Conservation (phyloP, 2,113 vertebrate genomes). For the Camelus bactrianus region DNA sequence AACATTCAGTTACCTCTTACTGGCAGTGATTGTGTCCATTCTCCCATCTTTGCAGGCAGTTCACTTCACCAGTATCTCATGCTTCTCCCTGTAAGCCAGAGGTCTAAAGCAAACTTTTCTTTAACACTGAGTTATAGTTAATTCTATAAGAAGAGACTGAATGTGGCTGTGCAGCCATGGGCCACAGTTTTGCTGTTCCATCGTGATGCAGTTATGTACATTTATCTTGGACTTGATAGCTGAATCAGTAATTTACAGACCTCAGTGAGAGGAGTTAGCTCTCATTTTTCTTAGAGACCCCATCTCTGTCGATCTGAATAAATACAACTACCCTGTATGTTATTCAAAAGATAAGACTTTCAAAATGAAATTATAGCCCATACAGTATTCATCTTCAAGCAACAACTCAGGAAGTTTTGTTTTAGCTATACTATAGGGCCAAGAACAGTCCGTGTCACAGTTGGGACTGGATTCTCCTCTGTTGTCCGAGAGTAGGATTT, state of each 20-base stretch:
- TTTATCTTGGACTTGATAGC: background rate
- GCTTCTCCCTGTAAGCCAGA: background rate
- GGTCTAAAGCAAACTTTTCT: background rate
- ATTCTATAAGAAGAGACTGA: background rate
- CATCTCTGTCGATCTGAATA: background rate
- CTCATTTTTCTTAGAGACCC: background rate
- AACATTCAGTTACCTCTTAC: background rate
- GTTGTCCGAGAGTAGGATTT: background rate
- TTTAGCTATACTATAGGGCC: background rate
- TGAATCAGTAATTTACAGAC: background rate
- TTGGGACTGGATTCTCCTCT: background rate
- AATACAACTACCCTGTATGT: background rate
- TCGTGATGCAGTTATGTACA: background rate
- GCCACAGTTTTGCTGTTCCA: background rate
- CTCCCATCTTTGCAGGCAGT: background rate
- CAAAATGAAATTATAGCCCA: background rate
- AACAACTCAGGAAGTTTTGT: background rate
- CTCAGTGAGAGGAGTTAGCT: background rate
- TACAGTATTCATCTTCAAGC: background rate
- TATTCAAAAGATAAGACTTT: constrained; percentile 1
- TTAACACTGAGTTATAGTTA: background rate
- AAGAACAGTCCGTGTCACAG: background rate
- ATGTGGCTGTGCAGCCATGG: background rate
- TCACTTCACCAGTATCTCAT: background rate
- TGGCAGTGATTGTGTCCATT: background rate